These are phyloP conservation scores for Cerceris rybyensis DNA, from an alignment of 2,888 invertebrate genomes.

Conservation along the genomic window DNA sequence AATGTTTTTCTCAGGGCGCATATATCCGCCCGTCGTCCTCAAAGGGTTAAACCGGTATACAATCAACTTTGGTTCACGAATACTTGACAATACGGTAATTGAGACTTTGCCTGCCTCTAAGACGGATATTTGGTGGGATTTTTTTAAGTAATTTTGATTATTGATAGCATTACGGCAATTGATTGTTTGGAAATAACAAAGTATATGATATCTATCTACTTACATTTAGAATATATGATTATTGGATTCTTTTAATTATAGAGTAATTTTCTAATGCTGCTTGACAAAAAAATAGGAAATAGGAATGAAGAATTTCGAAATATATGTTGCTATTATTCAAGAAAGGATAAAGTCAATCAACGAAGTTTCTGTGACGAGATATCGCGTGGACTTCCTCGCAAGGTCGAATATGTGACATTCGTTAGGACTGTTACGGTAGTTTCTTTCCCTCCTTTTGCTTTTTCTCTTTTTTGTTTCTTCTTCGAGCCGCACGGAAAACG, in stretches of 20 bases:
- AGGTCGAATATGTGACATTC: constrained; percentile 7
- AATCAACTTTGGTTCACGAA: not conserved
- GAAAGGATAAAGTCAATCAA: not conserved
- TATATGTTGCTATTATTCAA: not conserved
- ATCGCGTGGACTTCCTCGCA: constrained; percentile 12
- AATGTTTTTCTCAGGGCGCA: no score
- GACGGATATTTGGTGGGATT: no score
- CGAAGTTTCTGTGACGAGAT: not conserved
- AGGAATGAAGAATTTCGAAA: not conserved
- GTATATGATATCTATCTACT: no score
- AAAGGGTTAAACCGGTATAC: no score
- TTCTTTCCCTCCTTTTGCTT: constrained; percentile 22
- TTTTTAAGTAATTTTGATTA: no score
- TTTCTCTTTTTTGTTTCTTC: not conserved
- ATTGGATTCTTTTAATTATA: no score
- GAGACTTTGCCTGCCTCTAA: no score
- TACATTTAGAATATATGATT: no score
- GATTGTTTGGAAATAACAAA: no score
- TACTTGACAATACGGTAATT: not conserved
- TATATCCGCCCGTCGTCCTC: no score
- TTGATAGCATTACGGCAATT: no score
- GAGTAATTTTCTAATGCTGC: no score
- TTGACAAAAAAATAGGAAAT: not conserved
- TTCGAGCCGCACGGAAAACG: constrained; percentile 34
- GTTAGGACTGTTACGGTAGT: constrained; percentile 21